A percentile compares a stretch with the other conserved stretches of the same genome.
These are phyloP conservation scores for Aurelia coerulea DNA, from an alignment of 30 jellyfish, hydroid and myxozoan species.

Conservation along the genomic window DNA sequence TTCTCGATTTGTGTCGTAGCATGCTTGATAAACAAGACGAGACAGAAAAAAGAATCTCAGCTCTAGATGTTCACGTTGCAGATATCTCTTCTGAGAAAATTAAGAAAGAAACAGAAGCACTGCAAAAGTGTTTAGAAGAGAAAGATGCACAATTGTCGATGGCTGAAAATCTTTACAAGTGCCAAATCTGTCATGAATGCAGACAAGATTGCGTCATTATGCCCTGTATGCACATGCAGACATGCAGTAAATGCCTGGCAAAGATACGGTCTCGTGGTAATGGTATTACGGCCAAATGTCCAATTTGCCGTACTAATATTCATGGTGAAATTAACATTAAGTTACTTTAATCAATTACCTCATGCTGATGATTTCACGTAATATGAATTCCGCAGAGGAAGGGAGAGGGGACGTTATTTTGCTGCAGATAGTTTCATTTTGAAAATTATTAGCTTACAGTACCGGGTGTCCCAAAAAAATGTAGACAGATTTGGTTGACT, in stretches of 20 bases:
- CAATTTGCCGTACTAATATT: conserved; percentile 30
- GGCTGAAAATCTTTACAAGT: conserved; percentile 3
- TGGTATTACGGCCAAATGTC: conserved; percentile 8
- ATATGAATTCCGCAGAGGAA: too few species aligned
- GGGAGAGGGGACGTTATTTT: too few species aligned
- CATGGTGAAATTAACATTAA: conserved; percentile 26
- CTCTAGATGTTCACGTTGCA: conserved; percentile 37
- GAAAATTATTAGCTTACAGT: too few species aligned
- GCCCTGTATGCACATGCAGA: conserved; percentile 60
- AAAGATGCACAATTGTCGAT: not conserved
- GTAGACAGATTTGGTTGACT: too few species aligned
- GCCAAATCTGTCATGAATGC: conserved; percentile 35
- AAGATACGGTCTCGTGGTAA: not conserved
- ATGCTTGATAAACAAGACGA: conserved; percentile 29
- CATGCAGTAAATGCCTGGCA: conserved; percentile 14
- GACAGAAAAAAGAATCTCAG: conserved; percentile 17
- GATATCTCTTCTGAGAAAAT: not conserved
- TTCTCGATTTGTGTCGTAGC: conserved; percentile 29
- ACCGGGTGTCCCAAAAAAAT: too few species aligned
- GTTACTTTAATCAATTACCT: not conserved
- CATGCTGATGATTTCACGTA: too few species aligned
- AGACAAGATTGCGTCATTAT: conserved; percentile 31
- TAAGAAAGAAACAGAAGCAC: not conserved
- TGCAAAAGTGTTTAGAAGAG: not conserved
- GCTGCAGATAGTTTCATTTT: too few species aligned